These are phyloP conservation scores for Xestia ashworthii DNA, from an alignment of 2,888 invertebrate species.

Conservation along the genomic window DNA sequence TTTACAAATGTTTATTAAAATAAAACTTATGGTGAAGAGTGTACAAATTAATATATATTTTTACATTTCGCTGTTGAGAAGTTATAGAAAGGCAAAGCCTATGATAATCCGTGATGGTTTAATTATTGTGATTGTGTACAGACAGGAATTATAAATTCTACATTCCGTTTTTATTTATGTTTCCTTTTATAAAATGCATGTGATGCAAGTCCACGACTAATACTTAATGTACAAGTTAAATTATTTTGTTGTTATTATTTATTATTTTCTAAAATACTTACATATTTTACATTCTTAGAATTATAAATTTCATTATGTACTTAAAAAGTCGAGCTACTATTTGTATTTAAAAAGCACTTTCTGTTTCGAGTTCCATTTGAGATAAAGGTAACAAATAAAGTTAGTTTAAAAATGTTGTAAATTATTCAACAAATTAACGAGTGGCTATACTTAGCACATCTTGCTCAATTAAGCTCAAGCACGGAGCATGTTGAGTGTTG, in stretches of 20 bases:
- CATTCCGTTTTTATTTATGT: conserved; percentile 87
- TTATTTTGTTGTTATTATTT: conserved; percentile 80
- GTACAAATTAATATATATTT: conserved; percentile 91
- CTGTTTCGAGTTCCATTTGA: conserved; percentile 70
- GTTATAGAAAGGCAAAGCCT: conserved; percentile 88
- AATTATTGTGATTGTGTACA: conserved; percentile 88
- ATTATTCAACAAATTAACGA: conserved; percentile 58
- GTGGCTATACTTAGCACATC: conserved; percentile 62
- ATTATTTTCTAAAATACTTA: conserved; percentile 70
- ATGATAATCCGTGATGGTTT: conserved; percentile 86
- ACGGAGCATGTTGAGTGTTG: conserved; percentile 74
- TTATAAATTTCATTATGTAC: conserved; percentile 75
- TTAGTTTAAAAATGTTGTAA: conserved; percentile 59
- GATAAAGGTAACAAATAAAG: conserved; percentile 56
- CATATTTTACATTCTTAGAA: conserved; percentile 67
- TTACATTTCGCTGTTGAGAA: conserved; percentile 89
- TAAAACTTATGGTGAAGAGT: conserved; percentile 81
- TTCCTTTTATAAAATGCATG: conserved; percentile 84
- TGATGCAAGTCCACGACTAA: conserved; percentile 90
- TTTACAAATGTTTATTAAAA: conserved; percentile 89
- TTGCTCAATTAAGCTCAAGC: conserved; percentile 88
- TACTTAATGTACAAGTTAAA: conserved; percentile 85
- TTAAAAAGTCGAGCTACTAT: conserved; percentile 74
- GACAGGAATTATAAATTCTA: conserved; percentile 89
- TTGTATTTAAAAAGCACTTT: conserved; percentile 73